Base-by-base conservation (phyloP, 2,888 invertebrate species). In the Noctua pronuba region DNA sequence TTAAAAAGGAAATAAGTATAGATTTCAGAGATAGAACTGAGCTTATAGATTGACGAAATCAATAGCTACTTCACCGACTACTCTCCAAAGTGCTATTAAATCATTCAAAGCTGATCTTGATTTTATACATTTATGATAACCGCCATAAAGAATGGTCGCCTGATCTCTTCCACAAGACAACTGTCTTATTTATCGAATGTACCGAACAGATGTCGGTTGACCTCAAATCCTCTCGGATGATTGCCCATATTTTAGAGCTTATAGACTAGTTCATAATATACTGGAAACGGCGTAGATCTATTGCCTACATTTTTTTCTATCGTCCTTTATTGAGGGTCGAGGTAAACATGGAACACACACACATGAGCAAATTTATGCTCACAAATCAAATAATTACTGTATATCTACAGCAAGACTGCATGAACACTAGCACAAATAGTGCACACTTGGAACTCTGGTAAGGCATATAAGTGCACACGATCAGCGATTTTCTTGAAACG, bases 191-290 rank as follows among this genome's bases (percentile, higher is more conserved):
- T 69, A 75, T 82, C 83, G 44, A 79, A 79, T 80, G 79, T 49
- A 65, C 69, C 46, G 67, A 83, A 79, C 84, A 83, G 81, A 86
- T 84, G 84, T 77, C 58, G 35, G 41, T 35, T 67, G 76, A 69
- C 80, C 78, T 85, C 76, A 66, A 70, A 70, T 38, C 8, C 72
- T 35, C 8, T 55, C 31, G 13, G 68, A 74, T 65, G n/a, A 49
- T 55, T 68, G 58, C 35, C 55, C 55, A 58, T 80, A 62, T 55
- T 74, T 80, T 64, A 72, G 35, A 74, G 18, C 55, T 58, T 49
- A 65, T 28, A 62, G 41, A 67, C 69, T 67, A 62, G 55, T 38
- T 65, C 35, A 13, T 77, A 44, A 38, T n/a, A 38, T n/a, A 62
- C 28, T 70, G 7, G 65, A 84, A 55, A 71, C 3, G 38, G n/a